Conservation (phyloP, 2,888 invertebrate genomes). For the Yponomeuta plumbellus region DNA sequence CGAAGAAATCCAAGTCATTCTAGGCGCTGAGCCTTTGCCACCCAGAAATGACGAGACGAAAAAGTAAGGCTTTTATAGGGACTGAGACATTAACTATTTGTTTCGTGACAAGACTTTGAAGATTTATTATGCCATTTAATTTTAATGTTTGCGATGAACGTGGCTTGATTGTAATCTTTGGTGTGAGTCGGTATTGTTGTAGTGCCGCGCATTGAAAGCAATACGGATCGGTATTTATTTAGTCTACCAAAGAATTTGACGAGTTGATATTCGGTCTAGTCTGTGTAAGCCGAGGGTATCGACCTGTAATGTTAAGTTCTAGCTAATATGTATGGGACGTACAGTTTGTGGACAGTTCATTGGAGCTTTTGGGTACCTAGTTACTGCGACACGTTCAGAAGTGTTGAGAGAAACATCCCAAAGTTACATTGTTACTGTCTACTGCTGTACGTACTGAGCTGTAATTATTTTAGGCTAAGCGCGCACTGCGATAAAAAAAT, state of each 20-base stretch:
- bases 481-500: too few relatives aligned
- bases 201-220: not conserved
- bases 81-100: slow-evolving; percentile 40
- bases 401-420: not conserved
- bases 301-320: not conserved
- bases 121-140: slow-evolving; percentile 2
- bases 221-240: slow-evolving; percentile 8
- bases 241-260: slow-evolving; percentile 9
- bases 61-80: slow-evolving; percentile 29
- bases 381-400: not conserved
- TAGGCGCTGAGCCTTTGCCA: slow-evolving; percentile 51
- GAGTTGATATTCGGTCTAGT: slow-evolving; percentile 12
- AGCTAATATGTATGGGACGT: not conserved
- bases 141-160: not conserved
- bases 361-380: not conserved
- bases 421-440: not conserved
- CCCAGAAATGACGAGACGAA: slow-evolving; percentile 2
- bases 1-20: slow-evolving; percentile 78
- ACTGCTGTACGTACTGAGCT: not conserved
- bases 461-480: not conserved
- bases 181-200: slow-evolving; percentile 5
- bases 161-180: not conserved
- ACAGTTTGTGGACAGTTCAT: not conserved
- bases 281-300: slow-evolving; percentile 5
- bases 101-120: slow-evolving; percentile 1